A percentile compares a stretch with the other conserved stretches of the same genome.
phyloP scores from a whole-genome alignment of 2,888 invertebrate species.

The Sarcophaga subvicina region DNA sequence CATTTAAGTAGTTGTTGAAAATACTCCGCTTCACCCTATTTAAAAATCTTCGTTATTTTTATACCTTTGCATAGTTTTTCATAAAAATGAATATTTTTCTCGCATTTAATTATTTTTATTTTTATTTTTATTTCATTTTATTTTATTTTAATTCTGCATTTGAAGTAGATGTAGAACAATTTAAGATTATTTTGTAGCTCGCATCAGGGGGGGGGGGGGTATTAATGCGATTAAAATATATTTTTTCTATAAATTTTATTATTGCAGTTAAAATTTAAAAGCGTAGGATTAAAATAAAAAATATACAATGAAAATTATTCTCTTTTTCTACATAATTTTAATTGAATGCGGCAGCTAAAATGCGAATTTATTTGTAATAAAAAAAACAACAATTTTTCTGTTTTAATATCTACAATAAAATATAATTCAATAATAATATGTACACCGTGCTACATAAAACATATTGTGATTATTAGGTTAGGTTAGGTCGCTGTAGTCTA shows the following conservation, averaged over 20 bases:
- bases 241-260: slow-evolving; percentile 50
- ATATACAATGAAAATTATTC: slow-evolving; percentile 13
- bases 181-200: slow-evolving; percentile 31
- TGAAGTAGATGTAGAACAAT: slow-evolving; percentile 27
- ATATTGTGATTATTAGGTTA: too few relatives aligned
- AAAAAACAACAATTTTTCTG: too few relatives aligned
- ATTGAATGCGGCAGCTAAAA: slow-evolving; percentile 25
- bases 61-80: background rate
- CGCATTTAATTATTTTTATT: background rate
- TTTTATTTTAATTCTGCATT: background rate
- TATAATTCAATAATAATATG: background rate
- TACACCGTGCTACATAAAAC: too few relatives aligned
- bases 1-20: too few relatives aligned
- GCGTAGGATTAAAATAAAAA: slow-evolving; percentile 5
- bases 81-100: background rate
- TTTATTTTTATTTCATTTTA: background rate
- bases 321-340: background rate
- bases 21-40: background rate
- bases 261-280: slow-evolving; percentile 42
- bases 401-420: background rate
- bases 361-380: background rate
- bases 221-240: slow-evolving; percentile 49
- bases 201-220: slow-evolving; percentile 24
- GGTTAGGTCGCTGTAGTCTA: too few relatives aligned
- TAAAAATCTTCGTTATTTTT: background rate